phyloP scores from a whole-genome alignment of 30 jellyfish, hydroid and myxozoan genomes.

The Euphysa ruthae region DNA sequence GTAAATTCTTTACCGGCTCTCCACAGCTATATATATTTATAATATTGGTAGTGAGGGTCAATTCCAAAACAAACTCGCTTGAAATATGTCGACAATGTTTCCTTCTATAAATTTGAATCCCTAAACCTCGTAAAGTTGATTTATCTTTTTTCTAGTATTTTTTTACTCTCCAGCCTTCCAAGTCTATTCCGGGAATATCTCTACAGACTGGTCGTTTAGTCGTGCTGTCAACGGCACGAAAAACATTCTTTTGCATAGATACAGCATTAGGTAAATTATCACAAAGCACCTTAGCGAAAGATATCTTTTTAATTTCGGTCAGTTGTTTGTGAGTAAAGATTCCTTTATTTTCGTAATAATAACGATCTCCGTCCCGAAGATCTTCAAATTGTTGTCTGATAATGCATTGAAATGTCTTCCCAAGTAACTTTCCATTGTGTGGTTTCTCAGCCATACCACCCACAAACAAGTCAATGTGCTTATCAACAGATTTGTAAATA shows the following conservation, averaged over 20 bases:
- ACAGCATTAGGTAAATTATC: neutral
- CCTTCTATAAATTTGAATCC: no score
- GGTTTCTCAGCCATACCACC: constrained; percentile 22
- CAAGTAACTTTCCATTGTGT: neutral
- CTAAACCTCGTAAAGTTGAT: no score
- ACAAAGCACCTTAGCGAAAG: constrained; percentile 20
- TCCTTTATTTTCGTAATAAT: constrained; percentile 6
- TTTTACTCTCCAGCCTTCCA: no score
- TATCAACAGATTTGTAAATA: constrained; percentile 3
- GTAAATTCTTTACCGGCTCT: no score
- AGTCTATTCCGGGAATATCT: no score
- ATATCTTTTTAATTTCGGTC: constrained; percentile 3
- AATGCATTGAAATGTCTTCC: constrained; percentile 18
- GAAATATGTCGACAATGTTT: no score
- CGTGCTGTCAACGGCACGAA: no score
- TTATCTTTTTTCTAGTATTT: no score
- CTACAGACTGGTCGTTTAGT: no score
- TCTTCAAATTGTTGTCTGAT: constrained; percentile 12
- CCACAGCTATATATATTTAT: no score
- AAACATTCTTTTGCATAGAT: constrained; percentile 16
- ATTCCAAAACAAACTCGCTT: no score
- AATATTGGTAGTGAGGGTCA: no score
- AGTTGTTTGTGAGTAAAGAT: constrained; percentile 33
- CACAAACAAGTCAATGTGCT: constrained; percentile 29
- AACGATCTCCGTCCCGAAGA: constrained; percentile 43